Conservation (phyloP, 2,797 vertebrate species). For the Chaunax sp. region DNA sequence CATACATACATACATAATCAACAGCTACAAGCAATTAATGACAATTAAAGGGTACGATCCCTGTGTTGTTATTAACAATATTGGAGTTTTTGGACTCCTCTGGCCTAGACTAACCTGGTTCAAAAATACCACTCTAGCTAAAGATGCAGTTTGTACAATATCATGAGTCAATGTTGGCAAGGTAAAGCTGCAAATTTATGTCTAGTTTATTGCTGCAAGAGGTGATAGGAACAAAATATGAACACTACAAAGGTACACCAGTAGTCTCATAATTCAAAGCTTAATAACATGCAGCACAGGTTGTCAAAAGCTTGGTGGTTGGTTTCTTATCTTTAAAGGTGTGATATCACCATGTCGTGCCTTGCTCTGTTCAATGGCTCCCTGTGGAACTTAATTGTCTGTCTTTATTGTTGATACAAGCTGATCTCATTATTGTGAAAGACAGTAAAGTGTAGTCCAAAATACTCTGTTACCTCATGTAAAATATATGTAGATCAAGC, state of each 20-base stretch:
- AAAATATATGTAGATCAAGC: conserved; percentile 23
- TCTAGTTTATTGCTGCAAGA: conserved; percentile 5
- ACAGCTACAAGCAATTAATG: too few relatives aligned
- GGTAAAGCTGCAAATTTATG: conserved; percentile 2
- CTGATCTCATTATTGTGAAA: conserved; percentile 12
- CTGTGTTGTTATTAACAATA: neutral
- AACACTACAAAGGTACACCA: conserved; percentile 2
- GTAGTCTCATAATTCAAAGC: conserved; percentile 15
- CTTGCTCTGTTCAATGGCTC: conserved; percentile 17
- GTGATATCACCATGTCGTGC: neutral
- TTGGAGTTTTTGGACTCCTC: too few relatives aligned
- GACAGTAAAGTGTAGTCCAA: conserved; percentile 14
- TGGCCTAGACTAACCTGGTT: too few relatives aligned
- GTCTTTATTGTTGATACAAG: conserved; percentile 21
- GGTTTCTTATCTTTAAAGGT: neutral
- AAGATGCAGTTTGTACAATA: neutral
- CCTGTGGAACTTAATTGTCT: neutral
- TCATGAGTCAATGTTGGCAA: conserved; percentile 1
- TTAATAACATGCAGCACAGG: conserved; percentile 4
- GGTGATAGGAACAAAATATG: conserved; percentile 2
- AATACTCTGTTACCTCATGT: conserved; percentile 7
- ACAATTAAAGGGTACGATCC: neutral
- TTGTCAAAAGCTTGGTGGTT: neutral
- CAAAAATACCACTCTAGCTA: too few relatives aligned
- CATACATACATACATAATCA: too few relatives aligned